A percentile compares a stretch with the other conserved stretches of the same genome.
These are phyloP conservation scores for Onthophagus sagittarius DNA, from an alignment of 2,888 invertebrate species.

Conservation along the genomic window DNA sequence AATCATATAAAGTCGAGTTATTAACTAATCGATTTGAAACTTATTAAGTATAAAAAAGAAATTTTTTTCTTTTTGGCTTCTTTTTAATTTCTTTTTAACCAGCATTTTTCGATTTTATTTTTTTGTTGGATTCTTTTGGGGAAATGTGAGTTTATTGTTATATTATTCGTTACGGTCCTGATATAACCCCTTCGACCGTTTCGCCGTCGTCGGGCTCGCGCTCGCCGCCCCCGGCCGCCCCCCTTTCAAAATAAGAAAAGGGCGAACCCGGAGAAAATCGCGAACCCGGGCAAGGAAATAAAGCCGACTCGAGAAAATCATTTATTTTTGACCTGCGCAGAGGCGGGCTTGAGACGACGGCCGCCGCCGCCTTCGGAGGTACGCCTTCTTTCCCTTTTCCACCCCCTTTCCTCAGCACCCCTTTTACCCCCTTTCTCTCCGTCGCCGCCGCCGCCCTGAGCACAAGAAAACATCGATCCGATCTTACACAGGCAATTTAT, in stretches of 20 bases:
- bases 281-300: slow-evolving; percentile 43
- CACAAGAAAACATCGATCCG: slow-evolving; percentile 25
- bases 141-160: too few relatives aligned
- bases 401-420: background rate
- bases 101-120: too few relatives aligned
- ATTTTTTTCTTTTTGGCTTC: too few relatives aligned
- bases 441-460: slow-evolving; percentile 7
- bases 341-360: slow-evolving; percentile 20
- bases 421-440: background rate
- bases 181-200: background rate
- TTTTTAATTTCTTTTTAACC: too few relatives aligned
- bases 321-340: slow-evolving; percentile 48
- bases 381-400: background rate
- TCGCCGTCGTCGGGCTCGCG: too few relatives aligned
- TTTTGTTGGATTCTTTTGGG: too few relatives aligned
- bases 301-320: slow-evolving; percentile 45
- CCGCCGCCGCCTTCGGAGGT: slow-evolving; percentile 5
- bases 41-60: too few relatives aligned
- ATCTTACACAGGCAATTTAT: slow-evolving; percentile 25
- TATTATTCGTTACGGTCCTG: slow-evolving; percentile 1
- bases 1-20: background rate
- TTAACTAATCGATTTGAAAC: background rate
- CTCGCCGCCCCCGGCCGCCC: slow-evolving; percentile 25
- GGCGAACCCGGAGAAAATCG: slow-evolving; percentile 30
- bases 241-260: slow-evolving; percentile 33